Conservation (phyloP, 1,140 invertebrate genomes). For the Drosophila bifasciata region DNA sequence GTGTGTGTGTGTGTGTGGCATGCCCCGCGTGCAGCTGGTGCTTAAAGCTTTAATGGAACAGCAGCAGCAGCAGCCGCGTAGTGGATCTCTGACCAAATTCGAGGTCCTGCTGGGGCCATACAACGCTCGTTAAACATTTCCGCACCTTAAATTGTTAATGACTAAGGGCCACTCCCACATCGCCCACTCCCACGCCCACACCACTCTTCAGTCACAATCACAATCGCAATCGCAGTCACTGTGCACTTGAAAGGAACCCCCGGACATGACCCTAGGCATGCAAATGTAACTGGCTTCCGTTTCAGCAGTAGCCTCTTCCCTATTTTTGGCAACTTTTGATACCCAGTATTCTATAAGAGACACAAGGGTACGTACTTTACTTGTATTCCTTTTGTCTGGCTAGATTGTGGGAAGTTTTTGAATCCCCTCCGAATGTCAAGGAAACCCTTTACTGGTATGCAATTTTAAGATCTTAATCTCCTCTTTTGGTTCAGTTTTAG, state of each 20-base stretch:
- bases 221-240: constrained; percentile 1
- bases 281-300: constrained; percentile 51
- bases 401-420: too few relatives aligned
- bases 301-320: constrained; percentile 2
- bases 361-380: too few relatives aligned
- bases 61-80: too few relatives aligned
- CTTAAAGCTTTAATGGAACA: constrained; percentile 51
- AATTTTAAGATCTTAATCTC: too few relatives aligned
- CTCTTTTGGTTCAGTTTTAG: too few relatives aligned
- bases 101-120: constrained; percentile 8
- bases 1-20: too few relatives aligned
- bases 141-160: constrained; percentile 47
- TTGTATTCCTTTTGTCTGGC: too few relatives aligned
- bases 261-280: constrained; percentile 46
- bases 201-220: not conserved
- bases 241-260: constrained; percentile 57
- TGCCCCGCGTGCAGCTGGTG: constrained; percentile 25
- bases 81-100: not conserved
- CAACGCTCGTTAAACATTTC: constrained; percentile 11
- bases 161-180: constrained; percentile 10
- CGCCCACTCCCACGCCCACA: too few relatives aligned
- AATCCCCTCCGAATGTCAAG: too few relatives aligned
- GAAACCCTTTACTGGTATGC: too few relatives aligned
- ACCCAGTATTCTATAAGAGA: not conserved
- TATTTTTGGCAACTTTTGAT: constrained; percentile 13